Evolutionary conservation across 2,797 vertebrate species (phyloP).

Genomic region (Acipenser ruthenus): DNA sequence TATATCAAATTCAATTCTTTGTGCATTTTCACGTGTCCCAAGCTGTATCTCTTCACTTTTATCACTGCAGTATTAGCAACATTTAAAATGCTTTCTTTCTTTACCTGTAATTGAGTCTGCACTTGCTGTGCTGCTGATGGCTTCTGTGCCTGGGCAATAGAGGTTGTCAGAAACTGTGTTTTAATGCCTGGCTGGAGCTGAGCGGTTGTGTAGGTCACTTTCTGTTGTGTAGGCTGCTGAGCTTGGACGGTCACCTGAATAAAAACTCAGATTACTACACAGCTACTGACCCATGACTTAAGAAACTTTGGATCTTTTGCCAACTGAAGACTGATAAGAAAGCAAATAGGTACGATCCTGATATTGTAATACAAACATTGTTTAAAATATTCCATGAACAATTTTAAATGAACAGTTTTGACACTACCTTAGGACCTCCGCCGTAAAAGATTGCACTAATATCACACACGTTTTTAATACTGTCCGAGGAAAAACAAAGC

Average conservation of each 20-base stretch:
- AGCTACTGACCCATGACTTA: neutral
- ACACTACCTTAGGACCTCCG: neutral
- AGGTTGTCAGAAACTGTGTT: slow-evolving; percentile 73
- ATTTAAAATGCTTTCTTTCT: neutral
- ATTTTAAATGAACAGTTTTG: neutral
- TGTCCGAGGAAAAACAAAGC: neutral
- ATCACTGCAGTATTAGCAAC: neutral
- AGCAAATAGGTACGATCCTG: neutral
- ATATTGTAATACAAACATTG: neutral
- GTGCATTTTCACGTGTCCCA: too few species aligned
- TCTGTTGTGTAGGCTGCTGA: slow-evolving; percentile 66
- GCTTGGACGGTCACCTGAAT: slow-evolving; percentile 71
- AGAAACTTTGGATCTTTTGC: too few species aligned
- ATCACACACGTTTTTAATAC: neutral
- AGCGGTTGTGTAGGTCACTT: slow-evolving; percentile 62
- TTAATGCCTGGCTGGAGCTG: slow-evolving; percentile 72
- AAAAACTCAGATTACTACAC: neutral
- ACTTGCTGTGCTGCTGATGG: slow-evolving; percentile 68
- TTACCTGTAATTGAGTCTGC: slow-evolving; percentile 65
- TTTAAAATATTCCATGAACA: neutral
- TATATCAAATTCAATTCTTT: neutral
- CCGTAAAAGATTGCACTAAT: neutral
- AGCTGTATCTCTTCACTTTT: neutral
- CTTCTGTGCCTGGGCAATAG: slow-evolving; percentile 70
- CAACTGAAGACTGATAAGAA: neutral